Conservation (phyloP, 2,797 vertebrate genomes). For the Neomorphus geoffroyi region DNA sequence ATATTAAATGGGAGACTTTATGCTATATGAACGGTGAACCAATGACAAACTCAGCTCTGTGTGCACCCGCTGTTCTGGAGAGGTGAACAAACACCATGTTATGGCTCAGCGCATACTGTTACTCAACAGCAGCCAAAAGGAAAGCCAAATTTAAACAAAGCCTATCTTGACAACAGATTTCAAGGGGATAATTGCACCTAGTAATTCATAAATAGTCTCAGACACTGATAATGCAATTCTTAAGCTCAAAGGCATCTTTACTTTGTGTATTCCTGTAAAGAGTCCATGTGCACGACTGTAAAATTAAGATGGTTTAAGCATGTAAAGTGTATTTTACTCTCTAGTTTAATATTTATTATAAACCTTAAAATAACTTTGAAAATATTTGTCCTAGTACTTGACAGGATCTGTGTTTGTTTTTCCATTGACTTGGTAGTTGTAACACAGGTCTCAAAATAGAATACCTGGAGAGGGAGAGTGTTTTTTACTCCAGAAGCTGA, state of each 20-base stretch:
- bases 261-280: not conserved
- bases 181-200: not conserved
- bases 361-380: constrained; percentile 42
- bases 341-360: constrained; percentile 1
- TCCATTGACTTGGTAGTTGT: constrained; percentile 6
- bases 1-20: constrained; percentile 8
- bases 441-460: constrained; percentile 25
- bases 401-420: constrained; percentile 34
- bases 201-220: not conserved
- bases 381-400: constrained; percentile 43
- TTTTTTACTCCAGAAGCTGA: not conserved
- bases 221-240: not conserved
- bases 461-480: not conserved
- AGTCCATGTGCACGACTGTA: not conserved
- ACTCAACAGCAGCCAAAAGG: not conserved
- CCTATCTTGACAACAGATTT: not conserved
- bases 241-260: not conserved
- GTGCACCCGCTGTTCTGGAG: not conserved
- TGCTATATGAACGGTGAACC: not conserved
- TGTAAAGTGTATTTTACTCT: not conserved
- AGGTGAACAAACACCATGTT: not conserved
- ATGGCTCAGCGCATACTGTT: not conserved
- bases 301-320: not conserved
- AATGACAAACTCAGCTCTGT: not conserved
- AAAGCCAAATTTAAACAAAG: constrained; percentile 14